These are phyloP conservation scores for Rhingia rostrata DNA, from an alignment of 2,888 invertebrate species.

Conservation along the genomic window DNA sequence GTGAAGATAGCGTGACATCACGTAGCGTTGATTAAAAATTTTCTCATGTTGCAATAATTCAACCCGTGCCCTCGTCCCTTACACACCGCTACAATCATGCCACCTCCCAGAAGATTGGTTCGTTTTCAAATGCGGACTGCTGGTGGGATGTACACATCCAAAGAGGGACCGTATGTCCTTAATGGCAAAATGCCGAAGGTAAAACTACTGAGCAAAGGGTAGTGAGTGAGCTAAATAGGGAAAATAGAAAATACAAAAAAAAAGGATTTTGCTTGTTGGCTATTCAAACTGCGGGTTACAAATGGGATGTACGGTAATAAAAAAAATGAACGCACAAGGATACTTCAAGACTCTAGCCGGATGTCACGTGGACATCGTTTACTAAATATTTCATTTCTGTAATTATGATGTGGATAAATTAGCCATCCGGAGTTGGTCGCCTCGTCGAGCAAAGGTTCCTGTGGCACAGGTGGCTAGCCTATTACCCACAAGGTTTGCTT, in stretches of 20 bases:
- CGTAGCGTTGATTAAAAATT: constrained; percentile 72
- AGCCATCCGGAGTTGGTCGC: constrained; percentile 51
- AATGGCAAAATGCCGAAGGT: constrained; percentile 63
- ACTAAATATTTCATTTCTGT: constrained; percentile 72
- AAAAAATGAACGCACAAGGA: constrained; percentile 4
- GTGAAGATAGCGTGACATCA: constrained; percentile 74
- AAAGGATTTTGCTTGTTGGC: constrained; percentile 41
- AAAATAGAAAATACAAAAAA: constrained; percentile 47
- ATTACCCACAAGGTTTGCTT: constrained; percentile 43
- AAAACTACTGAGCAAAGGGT: constrained; percentile 34
- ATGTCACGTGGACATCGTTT: constrained; percentile 72
- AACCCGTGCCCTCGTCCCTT: constrained; percentile 54
- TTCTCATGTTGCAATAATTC: constrained; percentile 71
- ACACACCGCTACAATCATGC: constrained; percentile 34
- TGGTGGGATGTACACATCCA: constrained; percentile 28
- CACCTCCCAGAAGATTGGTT: constrained; percentile 38
- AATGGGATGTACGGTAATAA: constrained; percentile 6
- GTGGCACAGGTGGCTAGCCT: constrained; percentile 29
- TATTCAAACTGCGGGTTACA: constrained; percentile 42
- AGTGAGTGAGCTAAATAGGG: constrained; percentile 12
- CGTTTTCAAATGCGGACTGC: constrained; percentile 44
- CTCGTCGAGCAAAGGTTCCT: constrained; percentile 48
- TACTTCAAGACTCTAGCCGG: constrained; percentile 51
- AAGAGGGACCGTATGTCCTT: constrained; percentile 42
- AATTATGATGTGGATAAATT: constrained; percentile 73